These are phyloP conservation scores for Cataglyphis rosenhaueri DNA, from an alignment of 2,888 invertebrate species.

Conservation along the genomic window DNA sequence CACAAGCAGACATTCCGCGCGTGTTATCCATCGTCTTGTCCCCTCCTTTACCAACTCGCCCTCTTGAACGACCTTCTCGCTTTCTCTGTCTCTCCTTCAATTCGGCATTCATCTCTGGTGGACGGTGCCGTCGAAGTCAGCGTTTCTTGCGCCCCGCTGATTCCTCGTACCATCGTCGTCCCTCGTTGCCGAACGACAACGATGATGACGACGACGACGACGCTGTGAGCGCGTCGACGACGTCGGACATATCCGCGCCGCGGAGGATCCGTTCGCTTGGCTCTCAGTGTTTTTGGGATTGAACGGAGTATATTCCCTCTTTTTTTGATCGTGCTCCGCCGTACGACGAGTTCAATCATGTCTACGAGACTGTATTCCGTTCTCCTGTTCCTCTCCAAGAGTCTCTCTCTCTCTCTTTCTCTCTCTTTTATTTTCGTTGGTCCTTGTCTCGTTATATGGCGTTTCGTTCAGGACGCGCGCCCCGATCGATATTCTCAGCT, in stretches of 20 bases:
- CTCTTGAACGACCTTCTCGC: not conserved
- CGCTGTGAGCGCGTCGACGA: constrained; percentile 35
- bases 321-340: constrained; percentile 13
- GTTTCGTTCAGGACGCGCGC: constrained; percentile 46
- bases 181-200: constrained; percentile 61
- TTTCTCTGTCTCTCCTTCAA: constrained; percentile 26
- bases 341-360: constrained; percentile 50
- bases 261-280: not conserved
- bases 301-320: constrained; percentile 22
- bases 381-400: constrained; percentile 23
- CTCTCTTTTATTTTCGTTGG: constrained; percentile 3
- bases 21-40: constrained; percentile 45
- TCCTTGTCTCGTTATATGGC: constrained; percentile 57
- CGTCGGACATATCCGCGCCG: constrained; percentile 39
- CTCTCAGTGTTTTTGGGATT: constrained; percentile 57
- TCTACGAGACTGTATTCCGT: constrained; percentile 43
- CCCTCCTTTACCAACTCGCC: constrained; percentile 23
- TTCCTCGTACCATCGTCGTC: constrained; percentile 64
- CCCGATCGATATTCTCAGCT: constrained; percentile 61
- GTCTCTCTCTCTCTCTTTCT: not conserved
- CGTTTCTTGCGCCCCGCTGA: constrained; percentile 73
- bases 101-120: constrained; percentile 55
- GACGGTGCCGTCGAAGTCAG: constrained; percentile 66
- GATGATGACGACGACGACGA: constrained; percentile 50
- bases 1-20: constrained; percentile 42